Conservation (phyloP, 1,140 invertebrate species). For the Drosophila truncata region DNA sequence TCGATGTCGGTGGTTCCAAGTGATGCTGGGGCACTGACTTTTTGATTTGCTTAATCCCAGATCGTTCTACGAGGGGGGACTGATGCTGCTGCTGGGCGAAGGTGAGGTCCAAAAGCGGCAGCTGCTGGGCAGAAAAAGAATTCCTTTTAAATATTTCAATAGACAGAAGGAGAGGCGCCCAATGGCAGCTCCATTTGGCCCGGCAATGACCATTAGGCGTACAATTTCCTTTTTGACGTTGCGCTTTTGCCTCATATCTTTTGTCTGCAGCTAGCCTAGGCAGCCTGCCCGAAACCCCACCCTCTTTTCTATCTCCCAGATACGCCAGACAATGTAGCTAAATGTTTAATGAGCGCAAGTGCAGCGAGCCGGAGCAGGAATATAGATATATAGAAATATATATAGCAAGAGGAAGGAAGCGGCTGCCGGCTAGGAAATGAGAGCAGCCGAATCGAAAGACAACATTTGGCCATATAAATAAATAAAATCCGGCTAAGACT, state of each 20-base stretch:
- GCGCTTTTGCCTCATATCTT: constrained; percentile 74
- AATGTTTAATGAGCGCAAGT: constrained; percentile 76
- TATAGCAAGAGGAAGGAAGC: constrained; percentile 22
- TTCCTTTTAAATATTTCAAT: constrained; percentile 75
- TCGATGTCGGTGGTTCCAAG: constrained; percentile 24
- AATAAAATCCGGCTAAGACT: constrained; percentile 58
- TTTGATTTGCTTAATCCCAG: constrained; percentile 72
- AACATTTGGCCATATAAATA: constrained; percentile 77
- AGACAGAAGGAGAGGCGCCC: constrained; percentile 39
- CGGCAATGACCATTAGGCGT: constrained; percentile 67
- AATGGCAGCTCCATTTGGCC: constrained; percentile 47
- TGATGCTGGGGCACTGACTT: constrained; percentile 52
- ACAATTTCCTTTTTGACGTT: constrained; percentile 65
- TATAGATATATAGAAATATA: constrained; percentile 1
- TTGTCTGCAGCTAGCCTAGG: constrained; percentile 48
- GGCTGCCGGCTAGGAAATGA: constrained; percentile 50
- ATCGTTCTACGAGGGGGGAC: constrained; percentile 19
- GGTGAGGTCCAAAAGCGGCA: constrained; percentile 18
- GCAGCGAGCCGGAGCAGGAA: constrained; percentile 41
- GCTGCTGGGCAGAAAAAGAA: constrained; percentile 37
- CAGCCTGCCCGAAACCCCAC: constrained; percentile 7
- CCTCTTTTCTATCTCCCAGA: constrained; percentile 14
- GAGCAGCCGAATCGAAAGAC: constrained; percentile 64
- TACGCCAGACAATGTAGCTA: constrained; percentile 74
- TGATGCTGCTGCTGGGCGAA: constrained; percentile 5